A percentile compares a stretch with the other conserved stretches of the same genome.
Evolutionary conservation across 53 echinoderm and acorn worm genomes (phyloP).

Genomic region (Astropecten irregularis): DNA sequence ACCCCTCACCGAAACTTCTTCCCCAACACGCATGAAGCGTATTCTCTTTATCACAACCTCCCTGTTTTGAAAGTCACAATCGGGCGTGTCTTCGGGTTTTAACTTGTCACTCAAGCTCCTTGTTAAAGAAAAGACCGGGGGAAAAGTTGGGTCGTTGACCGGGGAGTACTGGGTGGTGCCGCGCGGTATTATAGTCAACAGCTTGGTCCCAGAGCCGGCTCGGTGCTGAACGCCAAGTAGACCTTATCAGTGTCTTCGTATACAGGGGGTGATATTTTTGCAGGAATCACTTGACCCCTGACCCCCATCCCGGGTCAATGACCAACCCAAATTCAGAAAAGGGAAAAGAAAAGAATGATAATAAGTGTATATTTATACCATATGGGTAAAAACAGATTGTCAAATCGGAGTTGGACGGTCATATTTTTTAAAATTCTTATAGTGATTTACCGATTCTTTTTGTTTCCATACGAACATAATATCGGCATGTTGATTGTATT

Average conservation of each 20-base stretch:
- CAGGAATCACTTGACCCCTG: slow-evolving; percentile 43
- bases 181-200: background rate
- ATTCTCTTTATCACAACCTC: too few relatives aligned
- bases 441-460: too few relatives aligned
- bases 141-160: slow-evolving; percentile 41
- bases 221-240: background rate
- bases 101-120: slow-evolving; percentile 42
- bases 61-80: background rate
- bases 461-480: too few relatives aligned
- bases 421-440: too few relatives aligned
- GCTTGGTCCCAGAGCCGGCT: background rate
- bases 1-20: too few relatives aligned
- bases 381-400: background rate
- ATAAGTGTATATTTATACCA: too few relatives aligned
- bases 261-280: slow-evolving; percentile 7
- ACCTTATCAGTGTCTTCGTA: slow-evolving; percentile 18
- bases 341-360: background rate
- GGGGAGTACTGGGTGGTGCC: background rate
- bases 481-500: too few relatives aligned
- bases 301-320: slow-evolving; percentile 41
- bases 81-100: slow-evolving; percentile 30
- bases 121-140: slow-evolving; percentile 27
- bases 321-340: slow-evolving; percentile 25
- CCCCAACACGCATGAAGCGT: too few relatives aligned
- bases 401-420: too few relatives aligned